A percentile compares a stretch with the other conserved stretches of the same genome.
These are phyloP conservation scores for Stictocephala bisonia DNA, from an alignment of 2,888 invertebrate genomes.

Conservation along the genomic window DNA sequence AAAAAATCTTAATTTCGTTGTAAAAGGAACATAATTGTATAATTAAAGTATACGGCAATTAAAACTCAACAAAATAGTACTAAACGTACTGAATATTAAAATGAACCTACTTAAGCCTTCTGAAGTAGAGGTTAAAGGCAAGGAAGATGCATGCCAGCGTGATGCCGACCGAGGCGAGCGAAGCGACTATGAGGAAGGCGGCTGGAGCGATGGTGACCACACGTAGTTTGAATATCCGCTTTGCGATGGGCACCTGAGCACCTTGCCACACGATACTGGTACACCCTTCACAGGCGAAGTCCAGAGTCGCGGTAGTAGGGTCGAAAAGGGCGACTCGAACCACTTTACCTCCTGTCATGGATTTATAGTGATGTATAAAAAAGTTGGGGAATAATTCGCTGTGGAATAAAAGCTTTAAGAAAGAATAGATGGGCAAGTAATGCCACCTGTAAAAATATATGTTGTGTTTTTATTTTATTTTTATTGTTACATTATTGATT, in stretches of 20 bases:
- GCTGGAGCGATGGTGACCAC: constrained; percentile 82
- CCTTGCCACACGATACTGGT: constrained; percentile 77
- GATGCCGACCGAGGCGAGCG: constrained; percentile 80
- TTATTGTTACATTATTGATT: no score
- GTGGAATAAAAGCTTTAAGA: no score
- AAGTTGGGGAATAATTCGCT: no score
- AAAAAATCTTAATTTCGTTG: no score
- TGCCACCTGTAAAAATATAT: no score
- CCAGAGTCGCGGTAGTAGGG: constrained; percentile 71
- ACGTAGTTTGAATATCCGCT: constrained; percentile 77
- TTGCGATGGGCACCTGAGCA: constrained; percentile 83
- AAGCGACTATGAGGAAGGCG: constrained; percentile 79
- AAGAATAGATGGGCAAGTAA: no score
- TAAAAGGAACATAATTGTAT: no score
- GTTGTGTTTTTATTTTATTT: no score
- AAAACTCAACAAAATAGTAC: no score
- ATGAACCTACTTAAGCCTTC: constrained; percentile 78
- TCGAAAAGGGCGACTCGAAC: constrained; percentile 65
- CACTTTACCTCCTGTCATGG: constrained; percentile 9
- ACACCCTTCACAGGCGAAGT: constrained; percentile 79
- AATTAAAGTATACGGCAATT: no score
- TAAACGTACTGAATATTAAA: not conserved
- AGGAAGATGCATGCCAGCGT: constrained; percentile 79
- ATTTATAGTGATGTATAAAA: no score
- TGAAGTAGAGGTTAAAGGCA: constrained; percentile 85